These are phyloP conservation scores for Falco punctatus DNA, from an alignment of 2,113 vertebrate genomes.

Conservation along the genomic window DNA sequence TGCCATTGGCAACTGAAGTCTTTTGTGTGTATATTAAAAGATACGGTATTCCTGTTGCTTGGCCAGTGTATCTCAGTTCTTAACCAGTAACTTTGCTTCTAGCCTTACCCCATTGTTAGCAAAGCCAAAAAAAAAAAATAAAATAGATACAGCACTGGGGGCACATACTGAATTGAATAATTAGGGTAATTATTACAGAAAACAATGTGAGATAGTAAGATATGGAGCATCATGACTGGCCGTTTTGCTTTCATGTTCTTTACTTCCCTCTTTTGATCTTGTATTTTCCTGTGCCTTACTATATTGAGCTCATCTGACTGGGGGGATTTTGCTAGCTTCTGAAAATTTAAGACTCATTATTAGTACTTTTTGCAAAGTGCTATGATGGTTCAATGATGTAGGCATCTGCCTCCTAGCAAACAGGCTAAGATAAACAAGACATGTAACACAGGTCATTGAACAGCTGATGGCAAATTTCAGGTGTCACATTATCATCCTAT, in stretches of 20 bases:
- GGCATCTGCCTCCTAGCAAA: not conserved
- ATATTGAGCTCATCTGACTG: not conserved
- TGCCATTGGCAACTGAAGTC: not conserved
- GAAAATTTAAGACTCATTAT: not conserved
- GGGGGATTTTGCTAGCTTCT: not conserved
- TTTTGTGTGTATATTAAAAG: not conserved
- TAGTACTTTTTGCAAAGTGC: not conserved
- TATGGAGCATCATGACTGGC: not conserved
- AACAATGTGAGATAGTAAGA: not conserved
- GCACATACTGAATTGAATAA: not conserved
- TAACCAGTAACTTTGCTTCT: not conserved
- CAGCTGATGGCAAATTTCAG: not conserved
- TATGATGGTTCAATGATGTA: not conserved
- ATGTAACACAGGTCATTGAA: not conserved
- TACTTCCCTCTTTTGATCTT: not conserved
- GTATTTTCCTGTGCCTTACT: not conserved
- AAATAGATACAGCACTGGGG: not conserved
- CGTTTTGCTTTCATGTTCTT: not conserved
- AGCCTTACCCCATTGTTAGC: not conserved
- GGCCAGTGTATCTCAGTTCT: not conserved
- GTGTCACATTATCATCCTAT: not conserved
- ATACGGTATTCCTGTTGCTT: not conserved
- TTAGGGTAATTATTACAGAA: not conserved
- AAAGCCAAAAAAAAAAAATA: not conserved
- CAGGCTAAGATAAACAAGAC: not conserved